These are phyloP conservation scores for Choloepus hoffmanni DNA, from an alignment of 2,113 vertebrate genomes.

Conservation along the genomic window DNA sequence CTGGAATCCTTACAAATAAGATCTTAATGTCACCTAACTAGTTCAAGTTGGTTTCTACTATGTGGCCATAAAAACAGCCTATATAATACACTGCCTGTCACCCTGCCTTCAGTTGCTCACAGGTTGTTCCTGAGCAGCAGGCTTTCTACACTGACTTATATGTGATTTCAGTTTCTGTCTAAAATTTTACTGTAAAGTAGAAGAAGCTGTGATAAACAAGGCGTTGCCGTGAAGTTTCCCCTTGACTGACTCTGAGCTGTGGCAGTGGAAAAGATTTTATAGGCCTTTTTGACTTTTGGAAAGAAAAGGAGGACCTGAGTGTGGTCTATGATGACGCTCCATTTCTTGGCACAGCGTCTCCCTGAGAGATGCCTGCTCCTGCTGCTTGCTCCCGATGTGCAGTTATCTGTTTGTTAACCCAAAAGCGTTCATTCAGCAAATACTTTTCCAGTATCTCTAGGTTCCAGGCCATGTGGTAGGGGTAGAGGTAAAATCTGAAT, in stretches of 20 bases:
- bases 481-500: not conserved
- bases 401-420: not conserved
- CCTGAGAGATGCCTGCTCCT: not conserved
- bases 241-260: not conserved
- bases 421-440: not conserved
- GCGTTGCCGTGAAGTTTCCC: not conserved
- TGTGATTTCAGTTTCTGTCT: not conserved
- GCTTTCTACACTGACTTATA: not conserved
- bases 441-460: not conserved
- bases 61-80: not conserved
- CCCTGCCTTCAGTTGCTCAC: not conserved
- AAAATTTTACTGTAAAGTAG: not conserved
- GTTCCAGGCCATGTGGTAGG: not conserved
- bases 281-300: not conserved
- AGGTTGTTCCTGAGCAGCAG: not conserved
- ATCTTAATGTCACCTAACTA: not conserved
- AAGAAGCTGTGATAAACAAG: not conserved
- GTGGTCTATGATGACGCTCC: not conserved
- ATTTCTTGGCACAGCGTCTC: not conserved
- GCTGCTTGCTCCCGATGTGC: not conserved
- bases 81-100: not conserved
- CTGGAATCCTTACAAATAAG: not conserved
- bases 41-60: constrained; percentile 7
- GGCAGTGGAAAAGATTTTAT: not conserved
- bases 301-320: not conserved